Base-by-base conservation (phyloP, 2,888 invertebrate species). In the Drosophila robusta region DNA sequence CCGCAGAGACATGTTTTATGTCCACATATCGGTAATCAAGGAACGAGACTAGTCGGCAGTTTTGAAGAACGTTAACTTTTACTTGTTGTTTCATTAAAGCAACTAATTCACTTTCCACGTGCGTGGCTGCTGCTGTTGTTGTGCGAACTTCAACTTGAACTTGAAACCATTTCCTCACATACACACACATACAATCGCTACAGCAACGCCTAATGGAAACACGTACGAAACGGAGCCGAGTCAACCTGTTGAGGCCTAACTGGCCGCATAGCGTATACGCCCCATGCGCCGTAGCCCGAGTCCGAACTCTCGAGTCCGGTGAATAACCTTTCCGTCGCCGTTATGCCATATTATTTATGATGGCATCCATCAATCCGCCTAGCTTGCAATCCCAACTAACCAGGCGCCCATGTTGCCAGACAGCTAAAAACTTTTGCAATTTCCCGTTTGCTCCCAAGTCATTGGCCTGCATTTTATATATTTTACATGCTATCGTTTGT, bases 101-200 rank as follows among this genome's bases (percentile, higher is more conserved):
- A 16, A 32, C 58, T 58, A 49, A 75, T 73, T 79, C 46, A 68
- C 71, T 70, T 85, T 85, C 70, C 41, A 66, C 45, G 50, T 67
- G 65, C 49, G 65, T 42, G 22, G n/a, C 29, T 22, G 22, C 14
- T 42, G 36, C 47, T 58, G 54, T 51, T 54, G 38, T 36, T 55
- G 51, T 44, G 54, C 60, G 71, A 69, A 67, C 84, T 80, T 71
- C 68, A 83, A 86, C 87, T 87, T 87, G 89, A 85, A 88, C 89
- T 84, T 85, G 84, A 83, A 89, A 70, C 63, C 39, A 67, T 87
- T 87, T 79, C 69, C 61, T 78, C 52, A 51, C 62, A 56, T 45
- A 60, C 18, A 60, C 18, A 18, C 18, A 18, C 18, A 18, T 2
- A 18, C 18, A 64, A 3, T 11, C 26, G 38, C 50, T 26, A 50